Evolutionary conservation across 2,797 vertebrate species (phyloP).

Genomic region (Chelidonichthys spinosus): DNA sequence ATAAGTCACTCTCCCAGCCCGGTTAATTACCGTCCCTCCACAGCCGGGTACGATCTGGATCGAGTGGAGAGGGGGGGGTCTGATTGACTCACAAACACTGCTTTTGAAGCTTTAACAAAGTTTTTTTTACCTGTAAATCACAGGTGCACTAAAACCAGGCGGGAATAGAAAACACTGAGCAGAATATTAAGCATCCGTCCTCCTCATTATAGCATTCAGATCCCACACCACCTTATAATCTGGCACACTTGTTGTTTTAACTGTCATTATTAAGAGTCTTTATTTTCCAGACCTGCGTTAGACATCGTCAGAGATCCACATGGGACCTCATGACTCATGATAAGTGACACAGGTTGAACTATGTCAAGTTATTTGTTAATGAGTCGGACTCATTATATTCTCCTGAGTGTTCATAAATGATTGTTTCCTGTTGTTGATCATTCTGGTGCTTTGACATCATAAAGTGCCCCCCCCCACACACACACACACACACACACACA

Average conservation of each 20-base stretch:
- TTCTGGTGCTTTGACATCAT: background rate
- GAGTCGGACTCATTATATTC: constrained; percentile 2
- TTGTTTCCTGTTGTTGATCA: background rate
- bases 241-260: background rate
- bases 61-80: constrained; percentile 33
- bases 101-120: too few relatives aligned
- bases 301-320: background rate
- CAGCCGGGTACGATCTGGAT: constrained; percentile 28
- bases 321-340: background rate
- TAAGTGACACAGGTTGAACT: background rate
- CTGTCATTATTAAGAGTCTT: too few relatives aligned
- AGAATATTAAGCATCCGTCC: constrained; percentile 29
- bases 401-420: background rate
- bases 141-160: constrained; percentile 13
- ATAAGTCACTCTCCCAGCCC: constrained; percentile 66
- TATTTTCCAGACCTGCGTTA: too few relatives aligned
- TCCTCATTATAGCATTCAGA: background rate
- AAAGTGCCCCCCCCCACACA: too few relatives aligned
- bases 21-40: constrained; percentile 63
- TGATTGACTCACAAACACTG: constrained; percentile 16
- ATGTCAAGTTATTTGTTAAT: constrained; percentile 1
- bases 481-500: too few relatives aligned
- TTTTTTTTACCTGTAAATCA: constrained; percentile 12
- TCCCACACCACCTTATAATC: background rate
- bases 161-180: constrained; percentile 26